Conservation (phyloP, 2,113 vertebrate species). For the Phylloscopus trochilus region DNA sequence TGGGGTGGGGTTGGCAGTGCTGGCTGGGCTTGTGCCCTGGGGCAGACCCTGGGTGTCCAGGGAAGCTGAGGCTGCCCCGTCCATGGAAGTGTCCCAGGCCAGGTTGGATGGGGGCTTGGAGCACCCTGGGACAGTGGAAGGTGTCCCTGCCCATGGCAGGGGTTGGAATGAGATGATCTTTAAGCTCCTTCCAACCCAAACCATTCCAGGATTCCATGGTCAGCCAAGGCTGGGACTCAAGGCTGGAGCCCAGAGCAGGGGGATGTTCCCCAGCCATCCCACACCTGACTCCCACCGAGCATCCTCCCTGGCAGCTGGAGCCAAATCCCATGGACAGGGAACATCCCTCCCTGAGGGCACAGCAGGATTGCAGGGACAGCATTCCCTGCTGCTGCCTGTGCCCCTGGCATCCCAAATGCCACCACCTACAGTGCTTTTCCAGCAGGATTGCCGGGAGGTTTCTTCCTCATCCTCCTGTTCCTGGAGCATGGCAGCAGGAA, state of each 20-base stretch:
- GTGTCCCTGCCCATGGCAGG: not conserved
- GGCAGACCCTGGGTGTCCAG: not conserved
- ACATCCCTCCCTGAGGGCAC: not conserved
- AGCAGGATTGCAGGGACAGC: not conserved
- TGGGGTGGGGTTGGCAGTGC: not conserved
- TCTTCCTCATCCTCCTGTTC: not conserved
- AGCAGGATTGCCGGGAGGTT: not conserved
- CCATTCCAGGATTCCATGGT: not conserved
- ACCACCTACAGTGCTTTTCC: not conserved
- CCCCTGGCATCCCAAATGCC: not conserved
- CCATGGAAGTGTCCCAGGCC: not conserved
- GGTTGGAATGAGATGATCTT: not conserved
- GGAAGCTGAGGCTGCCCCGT: not conserved
- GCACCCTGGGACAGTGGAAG: rapidly evolving
- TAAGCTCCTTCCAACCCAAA: not conserved
- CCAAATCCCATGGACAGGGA: not conserved
- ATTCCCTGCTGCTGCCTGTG: not conserved
- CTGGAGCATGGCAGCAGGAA: rapidly evolving
- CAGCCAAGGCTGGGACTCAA: not conserved
- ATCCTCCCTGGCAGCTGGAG: not conserved
- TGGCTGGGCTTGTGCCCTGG: not conserved
- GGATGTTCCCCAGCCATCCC: not conserved
- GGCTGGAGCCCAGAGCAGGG: not conserved
- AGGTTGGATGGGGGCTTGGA: not conserved
- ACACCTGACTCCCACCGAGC: rapidly evolving